Percentiles rank a stretch among this genome's conserved stretches.
Evolutionary conservation across 2,888 invertebrate genomes (phyloP).

Genomic region (Portevinia maculata): DNA sequence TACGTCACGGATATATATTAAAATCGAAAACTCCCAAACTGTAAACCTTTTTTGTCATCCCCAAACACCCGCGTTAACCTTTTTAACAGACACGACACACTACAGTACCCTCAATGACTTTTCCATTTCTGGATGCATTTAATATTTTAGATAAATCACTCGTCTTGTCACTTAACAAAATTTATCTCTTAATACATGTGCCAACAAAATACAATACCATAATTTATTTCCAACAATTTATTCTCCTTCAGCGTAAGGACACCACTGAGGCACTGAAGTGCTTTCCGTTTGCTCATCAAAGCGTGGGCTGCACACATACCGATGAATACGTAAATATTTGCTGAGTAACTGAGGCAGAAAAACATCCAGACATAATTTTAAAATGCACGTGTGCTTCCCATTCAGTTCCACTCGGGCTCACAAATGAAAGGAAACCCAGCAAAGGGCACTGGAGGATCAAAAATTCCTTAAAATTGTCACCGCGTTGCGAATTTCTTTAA

Average conservation of each 20-base stretch:
- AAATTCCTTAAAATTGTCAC: too few species aligned
- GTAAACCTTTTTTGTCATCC: not conserved
- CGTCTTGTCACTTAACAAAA: constrained; percentile 49
- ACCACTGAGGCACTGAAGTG: not conserved
- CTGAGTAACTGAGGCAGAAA: constrained; percentile 39
- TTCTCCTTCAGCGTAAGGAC: constrained; percentile 1
- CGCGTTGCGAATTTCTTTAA: not conserved
- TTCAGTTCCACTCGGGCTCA: constrained; percentile 6
- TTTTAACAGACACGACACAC: not conserved
- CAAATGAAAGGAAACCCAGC: not conserved
- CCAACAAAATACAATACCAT: constrained; percentile 29
- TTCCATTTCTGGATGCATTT: constrained; percentile 3
- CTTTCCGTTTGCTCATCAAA: constrained; percentile 28
- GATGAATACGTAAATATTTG: too few species aligned
- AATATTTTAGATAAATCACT: constrained; percentile 43
- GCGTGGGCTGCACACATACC: not conserved
- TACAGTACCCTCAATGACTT: not conserved
- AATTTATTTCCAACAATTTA: constrained; percentile 46
- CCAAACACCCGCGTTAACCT: too few species aligned
- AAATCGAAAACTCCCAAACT: too few species aligned
- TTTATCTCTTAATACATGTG: constrained; percentile 39
- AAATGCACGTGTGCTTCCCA: constrained; percentile 60
- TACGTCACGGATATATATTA: too few species aligned
- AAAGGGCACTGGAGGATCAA: constrained; percentile 22
- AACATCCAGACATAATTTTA: constrained; percentile 55